phyloP scores from a whole-genome alignment of 1,140 invertebrate species.

The Maniola jurtina region DNA sequence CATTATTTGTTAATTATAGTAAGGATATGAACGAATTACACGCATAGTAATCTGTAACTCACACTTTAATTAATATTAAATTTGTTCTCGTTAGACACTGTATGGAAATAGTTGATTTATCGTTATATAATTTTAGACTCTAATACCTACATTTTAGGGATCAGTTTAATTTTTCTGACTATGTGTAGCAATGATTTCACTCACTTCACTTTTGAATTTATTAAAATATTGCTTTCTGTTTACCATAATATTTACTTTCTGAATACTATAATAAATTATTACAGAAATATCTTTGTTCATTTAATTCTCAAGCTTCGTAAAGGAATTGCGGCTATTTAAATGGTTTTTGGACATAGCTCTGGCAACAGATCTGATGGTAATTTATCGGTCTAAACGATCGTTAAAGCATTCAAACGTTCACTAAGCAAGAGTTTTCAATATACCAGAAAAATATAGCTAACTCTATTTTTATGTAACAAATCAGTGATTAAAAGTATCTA shows the following conservation, averaged over 20 bases:
- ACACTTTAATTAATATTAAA: conserved; percentile 23
- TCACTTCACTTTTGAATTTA: not conserved
- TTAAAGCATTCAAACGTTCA: no score
- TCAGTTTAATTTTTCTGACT: not conserved
- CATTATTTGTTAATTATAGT: conserved; percentile 26
- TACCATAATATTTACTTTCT: not conserved
- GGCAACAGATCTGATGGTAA: no score
- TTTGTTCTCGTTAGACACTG: conserved; percentile 3
- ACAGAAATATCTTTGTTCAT: not conserved
- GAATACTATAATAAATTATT: not conserved
- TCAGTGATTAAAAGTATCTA: no score
- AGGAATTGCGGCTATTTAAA: no score
- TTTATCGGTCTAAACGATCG: no score
- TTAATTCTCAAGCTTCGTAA: no score
- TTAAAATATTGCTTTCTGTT: not conserved
- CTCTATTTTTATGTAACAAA: no score
- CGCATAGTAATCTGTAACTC: conserved; percentile 23
- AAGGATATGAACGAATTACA: conserved; percentile 35
- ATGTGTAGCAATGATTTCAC: not conserved
- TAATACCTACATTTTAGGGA: not conserved
- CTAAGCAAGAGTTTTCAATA: not conserved
- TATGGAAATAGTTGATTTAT: not conserved
- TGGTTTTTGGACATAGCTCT: not conserved
- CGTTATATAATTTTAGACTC: not conserved
- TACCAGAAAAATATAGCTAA: not conserved